A percentile compares a stretch with the other conserved stretches of the same genome.
Conservation (phyloP, 1,140 invertebrate genomes). For the Conopomorpha cramerella region DNA sequence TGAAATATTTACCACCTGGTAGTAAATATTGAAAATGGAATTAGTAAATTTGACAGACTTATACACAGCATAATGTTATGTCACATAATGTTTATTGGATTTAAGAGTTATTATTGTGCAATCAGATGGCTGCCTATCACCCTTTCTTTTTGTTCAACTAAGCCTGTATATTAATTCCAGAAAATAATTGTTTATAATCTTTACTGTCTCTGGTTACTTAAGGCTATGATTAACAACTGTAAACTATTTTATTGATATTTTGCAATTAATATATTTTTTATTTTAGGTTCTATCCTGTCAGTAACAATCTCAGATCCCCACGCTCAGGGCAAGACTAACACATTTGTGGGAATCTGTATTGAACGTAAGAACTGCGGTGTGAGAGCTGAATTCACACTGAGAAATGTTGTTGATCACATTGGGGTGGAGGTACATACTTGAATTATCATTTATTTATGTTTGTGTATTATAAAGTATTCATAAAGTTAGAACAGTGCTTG, state of each 20-base stretch:
- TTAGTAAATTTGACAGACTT: no score
- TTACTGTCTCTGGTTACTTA: no score
- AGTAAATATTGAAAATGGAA: no score
- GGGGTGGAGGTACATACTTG: slow-evolving; percentile 70
- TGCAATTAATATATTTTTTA: slow-evolving; percentile 4
- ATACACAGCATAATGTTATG: neutral
- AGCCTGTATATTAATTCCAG: neutral
- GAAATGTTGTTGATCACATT: slow-evolving; percentile 92
- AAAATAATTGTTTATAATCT: neutral
- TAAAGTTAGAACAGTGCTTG: no score
- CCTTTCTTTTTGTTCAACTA: no score
- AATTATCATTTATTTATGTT: no score
- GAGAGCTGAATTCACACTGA: slow-evolving; percentile 80
- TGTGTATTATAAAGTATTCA: no score
- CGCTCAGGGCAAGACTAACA: slow-evolving; percentile 80
- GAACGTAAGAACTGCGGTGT: slow-evolving; percentile 79
- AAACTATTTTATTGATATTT: neutral
- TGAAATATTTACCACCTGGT: no score
- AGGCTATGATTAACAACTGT: no score
- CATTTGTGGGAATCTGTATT: slow-evolving; percentile 98
- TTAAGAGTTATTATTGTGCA: neutral
- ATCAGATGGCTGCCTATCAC: no score
- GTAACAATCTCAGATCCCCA: slow-evolving; percentile 90
- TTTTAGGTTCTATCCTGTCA: slow-evolving; percentile 83
- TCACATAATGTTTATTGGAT: neutral